Evolutionary conservation across 2,113 vertebrate genomes (phyloP).

Genomic region (Hiodon tergisus): DNA sequence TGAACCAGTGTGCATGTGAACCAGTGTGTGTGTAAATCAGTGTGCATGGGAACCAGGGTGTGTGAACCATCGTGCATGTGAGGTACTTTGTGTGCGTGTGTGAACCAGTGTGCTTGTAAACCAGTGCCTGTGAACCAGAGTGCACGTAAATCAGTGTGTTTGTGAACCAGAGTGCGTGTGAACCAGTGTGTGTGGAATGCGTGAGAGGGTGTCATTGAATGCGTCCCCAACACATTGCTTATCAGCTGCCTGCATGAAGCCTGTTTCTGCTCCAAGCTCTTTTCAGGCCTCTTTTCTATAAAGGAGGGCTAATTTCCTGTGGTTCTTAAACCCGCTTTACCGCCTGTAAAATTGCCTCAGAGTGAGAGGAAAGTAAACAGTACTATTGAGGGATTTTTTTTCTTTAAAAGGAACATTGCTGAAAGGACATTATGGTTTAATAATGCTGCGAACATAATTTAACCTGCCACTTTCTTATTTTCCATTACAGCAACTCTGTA

Average conservation of each 20-base stretch:
- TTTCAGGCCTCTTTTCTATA: constrained; percentile 34
- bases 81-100: no score
- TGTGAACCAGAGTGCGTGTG: no score
- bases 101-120: no score
- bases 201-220: no score
- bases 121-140: no score
- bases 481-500: constrained; percentile 21
- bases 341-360: constrained; percentile 19
- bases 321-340: constrained; percentile 44
- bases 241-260: constrained; percentile 56
- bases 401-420: constrained; percentile 35
- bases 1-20: no score
- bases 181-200: no score
- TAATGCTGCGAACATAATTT: constrained; percentile 35
- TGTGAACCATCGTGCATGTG: no score
- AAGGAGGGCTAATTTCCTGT: constrained; percentile 50
- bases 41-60: no score
- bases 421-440: constrained; percentile 38
- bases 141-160: no score
- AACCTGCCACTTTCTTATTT: constrained; percentile 36
- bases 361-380: constrained; percentile 16
- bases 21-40: no score
- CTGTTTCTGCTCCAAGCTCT: constrained; percentile 34
- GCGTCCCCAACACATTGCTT: constrained; percentile 42
- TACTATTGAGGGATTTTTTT: constrained; percentile 23